phyloP scores from a whole-genome alignment of 2,797 vertebrate genomes.

The Trichosurus vulpecula region DNA sequence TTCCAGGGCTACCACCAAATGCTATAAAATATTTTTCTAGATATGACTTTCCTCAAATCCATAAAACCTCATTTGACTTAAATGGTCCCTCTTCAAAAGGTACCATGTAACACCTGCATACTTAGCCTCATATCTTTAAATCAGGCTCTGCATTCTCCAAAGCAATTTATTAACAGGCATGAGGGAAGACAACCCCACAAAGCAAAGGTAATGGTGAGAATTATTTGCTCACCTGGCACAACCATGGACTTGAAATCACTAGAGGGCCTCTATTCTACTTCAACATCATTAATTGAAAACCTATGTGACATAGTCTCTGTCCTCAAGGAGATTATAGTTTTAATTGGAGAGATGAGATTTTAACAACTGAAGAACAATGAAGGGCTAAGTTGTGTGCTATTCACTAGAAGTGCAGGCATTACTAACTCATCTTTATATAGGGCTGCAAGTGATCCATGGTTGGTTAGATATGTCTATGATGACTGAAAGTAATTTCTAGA shows the following conservation, averaged over 20 bases:
- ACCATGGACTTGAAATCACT: neutral
- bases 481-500: neutral
- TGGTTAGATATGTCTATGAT: neutral
- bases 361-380: neutral
- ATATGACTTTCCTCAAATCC: neutral
- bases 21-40: neutral
- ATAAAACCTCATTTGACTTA: neutral
- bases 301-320: neutral
- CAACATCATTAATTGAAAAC: neutral
- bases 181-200: neutral
- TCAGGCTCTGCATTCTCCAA: neutral
- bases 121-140: neutral
- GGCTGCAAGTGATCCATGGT: neutral
- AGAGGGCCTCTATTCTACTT: neutral
- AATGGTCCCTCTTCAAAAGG: neutral
- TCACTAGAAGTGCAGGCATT: neutral
- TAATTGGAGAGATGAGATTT: neutral
- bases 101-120: neutral
- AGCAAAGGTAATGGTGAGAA: neutral
- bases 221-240: neutral
- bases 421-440: neutral
- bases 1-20: neutral
- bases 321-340: neutral
- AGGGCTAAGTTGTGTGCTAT: neutral
- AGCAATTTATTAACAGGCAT: neutral